phyloP scores from a whole-genome alignment of 2,113 vertebrate species.

The Pygoscelis antarcticus region DNA sequence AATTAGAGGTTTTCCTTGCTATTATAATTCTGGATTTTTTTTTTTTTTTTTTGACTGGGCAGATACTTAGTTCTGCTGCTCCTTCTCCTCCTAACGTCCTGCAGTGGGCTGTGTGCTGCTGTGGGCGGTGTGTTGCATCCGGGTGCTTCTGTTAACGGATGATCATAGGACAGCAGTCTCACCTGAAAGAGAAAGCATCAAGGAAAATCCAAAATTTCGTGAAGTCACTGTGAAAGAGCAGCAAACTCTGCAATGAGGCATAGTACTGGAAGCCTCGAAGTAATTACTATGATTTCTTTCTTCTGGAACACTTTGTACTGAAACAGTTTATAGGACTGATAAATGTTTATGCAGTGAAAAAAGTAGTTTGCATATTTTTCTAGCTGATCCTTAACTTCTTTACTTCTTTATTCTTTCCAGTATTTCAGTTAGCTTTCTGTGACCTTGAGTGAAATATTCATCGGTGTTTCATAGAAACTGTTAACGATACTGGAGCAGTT shows the following conservation, averaged over 20 bases:
- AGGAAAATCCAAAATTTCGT: background rate
- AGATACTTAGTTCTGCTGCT: background rate
- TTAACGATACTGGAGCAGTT: background rate
- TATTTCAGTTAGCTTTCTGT: background rate
- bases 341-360: background rate
- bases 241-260: background rate
- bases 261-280: background rate
- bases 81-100: background rate
- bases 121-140: rapidly evolving
- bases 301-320: background rate
- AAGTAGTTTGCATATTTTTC: background rate
- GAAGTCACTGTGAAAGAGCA: background rate
- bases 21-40: background rate
- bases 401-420: background rate
- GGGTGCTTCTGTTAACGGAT: background rate
- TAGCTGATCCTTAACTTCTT: background rate
- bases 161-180: background rate
- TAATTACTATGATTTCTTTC: background rate
- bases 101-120: background rate
- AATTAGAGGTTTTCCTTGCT: background rate
- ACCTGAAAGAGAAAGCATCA: background rate
- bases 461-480: background rate
- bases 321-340: background rate
- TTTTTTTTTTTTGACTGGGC: background rate
- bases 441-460: background rate